Base-by-base conservation (phyloP, 2,888 invertebrate species). In the Gibbula magus region DNA sequence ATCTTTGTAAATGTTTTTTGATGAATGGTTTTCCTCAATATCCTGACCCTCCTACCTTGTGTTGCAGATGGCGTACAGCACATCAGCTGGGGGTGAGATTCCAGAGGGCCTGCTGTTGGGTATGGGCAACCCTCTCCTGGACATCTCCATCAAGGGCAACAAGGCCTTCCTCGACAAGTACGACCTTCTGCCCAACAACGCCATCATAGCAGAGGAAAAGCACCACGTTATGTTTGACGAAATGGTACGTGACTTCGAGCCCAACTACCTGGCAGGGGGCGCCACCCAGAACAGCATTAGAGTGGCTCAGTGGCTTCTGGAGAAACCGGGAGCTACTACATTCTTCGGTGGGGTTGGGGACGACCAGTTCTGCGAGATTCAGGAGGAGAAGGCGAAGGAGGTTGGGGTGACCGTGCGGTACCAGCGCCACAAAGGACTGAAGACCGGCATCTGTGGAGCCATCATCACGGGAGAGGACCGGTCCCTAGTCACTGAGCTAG, bases 401-500 rank as follows among this genome's bases (percentile, higher is more conserved):
- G 96, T 96, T 86, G 99, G 99, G 32, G 96, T 99, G 10, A 95
- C 96, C 89, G 97, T 96, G 0, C 94, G 95, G 67, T 99, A 99
- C 93, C 98, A 99, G 91, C 95, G 96, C 86, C 95, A 95, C 18
- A 51, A 81, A 0, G 88, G 86, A 4, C 75, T 79, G 39, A 81
- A 96, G 4, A 99, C 99, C 10, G 99, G 99, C 75, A 97, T 98
- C 0, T 99, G 99, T 94, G 99, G 97, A 0, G 99, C 99, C 70
- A 94, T 99, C 13, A 96, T 99, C 76, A 98, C 98, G 0, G 94
- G 94, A 61, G 93, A 94, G 81, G 96, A 97, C 80, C 95, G 96
- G 82, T 99, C 99, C 2, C 94, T 99, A n/a, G 97, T 97, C 92
- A 99, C 99, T 0, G 96, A 99, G 94, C 94, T 99, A 81, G 98